Evolutionary conservation across 2,888 invertebrate genomes (phyloP).

Genomic region (Nysson spinosus): DNA sequence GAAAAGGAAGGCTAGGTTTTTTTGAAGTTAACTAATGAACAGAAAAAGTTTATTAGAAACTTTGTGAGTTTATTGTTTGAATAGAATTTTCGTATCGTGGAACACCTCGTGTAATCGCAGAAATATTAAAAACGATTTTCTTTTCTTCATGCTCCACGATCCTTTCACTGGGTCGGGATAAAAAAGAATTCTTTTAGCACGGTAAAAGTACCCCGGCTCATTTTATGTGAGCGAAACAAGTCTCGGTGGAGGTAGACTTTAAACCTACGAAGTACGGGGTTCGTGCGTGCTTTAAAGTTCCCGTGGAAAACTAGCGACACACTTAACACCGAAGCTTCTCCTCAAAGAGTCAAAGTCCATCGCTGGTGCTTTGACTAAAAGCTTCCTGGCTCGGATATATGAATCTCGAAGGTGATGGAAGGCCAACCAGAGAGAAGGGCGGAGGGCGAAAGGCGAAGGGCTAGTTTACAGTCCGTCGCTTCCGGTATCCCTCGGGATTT

Average conservation of each 20-base stretch:
- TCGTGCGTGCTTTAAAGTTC: constrained; percentile 11
- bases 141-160: no score
- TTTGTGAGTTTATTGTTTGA: no score
- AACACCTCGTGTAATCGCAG: no score
- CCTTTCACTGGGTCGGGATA: background rate
- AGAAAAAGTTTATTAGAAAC: no score
- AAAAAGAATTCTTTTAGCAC: no score
- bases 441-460: background rate
- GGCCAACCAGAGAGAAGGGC: background rate
- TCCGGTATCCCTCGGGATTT: constrained; percentile 66
- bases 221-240: constrained; percentile 15
- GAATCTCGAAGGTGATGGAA: constrained; percentile 4
- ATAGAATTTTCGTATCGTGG: no score
- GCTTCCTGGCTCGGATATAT: background rate
- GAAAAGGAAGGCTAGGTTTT: no score
- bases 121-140: no score
- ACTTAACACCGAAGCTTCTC: background rate
- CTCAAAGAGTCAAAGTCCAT: constrained; percentile 24
- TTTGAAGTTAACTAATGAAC: no score
- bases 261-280: background rate
- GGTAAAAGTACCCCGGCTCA: background rate
- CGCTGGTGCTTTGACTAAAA: constrained; percentile 12
- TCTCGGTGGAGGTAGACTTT: constrained; percentile 8
- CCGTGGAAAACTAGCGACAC: background rate
- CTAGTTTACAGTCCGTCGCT: constrained; percentile 69